Conservation (phyloP, 2,113 vertebrate species). For the Athene cunicularia region DNA sequence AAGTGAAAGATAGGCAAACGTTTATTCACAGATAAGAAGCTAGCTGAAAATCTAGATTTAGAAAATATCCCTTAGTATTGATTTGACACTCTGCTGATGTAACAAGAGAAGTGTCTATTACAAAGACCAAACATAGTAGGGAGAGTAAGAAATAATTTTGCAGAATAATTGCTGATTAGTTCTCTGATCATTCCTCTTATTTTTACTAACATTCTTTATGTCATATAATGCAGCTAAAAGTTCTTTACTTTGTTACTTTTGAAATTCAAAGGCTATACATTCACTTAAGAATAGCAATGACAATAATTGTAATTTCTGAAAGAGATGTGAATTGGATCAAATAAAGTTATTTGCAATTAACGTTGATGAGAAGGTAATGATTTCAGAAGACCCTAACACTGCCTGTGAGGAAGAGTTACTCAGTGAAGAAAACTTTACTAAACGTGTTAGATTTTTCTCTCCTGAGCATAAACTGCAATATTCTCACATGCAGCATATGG, state of each 20-base stretch:
- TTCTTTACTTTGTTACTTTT: not conserved
- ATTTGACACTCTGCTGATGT: not conserved
- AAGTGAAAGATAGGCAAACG: conserved; percentile 5
- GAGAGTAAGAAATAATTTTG: not conserved
- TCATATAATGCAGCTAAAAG: fast-evolving
- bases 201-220: not conserved
- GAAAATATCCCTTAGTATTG: not conserved
- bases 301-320: not conserved
- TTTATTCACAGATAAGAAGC: not conserved
- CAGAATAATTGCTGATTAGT: not conserved
- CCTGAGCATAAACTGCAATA: not conserved
- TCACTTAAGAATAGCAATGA: not conserved
- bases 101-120: not conserved
- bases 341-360: not conserved
- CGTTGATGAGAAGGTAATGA: not conserved
- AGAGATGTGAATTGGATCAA: not conserved
- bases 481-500: not conserved
- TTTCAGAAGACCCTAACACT: not conserved
- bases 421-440: not conserved
- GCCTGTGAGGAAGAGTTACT: not conserved
- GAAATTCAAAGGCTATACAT: not conserved
- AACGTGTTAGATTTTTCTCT: not conserved
- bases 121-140: not conserved
- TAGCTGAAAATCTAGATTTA: conserved; percentile 8
- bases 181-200: not conserved